Evolutionary conservation across 2,797 vertebrate species (phyloP), one percentile per base, ranked within the genome.

Genomic region (Schizopygopsis malacanthus): DNA sequence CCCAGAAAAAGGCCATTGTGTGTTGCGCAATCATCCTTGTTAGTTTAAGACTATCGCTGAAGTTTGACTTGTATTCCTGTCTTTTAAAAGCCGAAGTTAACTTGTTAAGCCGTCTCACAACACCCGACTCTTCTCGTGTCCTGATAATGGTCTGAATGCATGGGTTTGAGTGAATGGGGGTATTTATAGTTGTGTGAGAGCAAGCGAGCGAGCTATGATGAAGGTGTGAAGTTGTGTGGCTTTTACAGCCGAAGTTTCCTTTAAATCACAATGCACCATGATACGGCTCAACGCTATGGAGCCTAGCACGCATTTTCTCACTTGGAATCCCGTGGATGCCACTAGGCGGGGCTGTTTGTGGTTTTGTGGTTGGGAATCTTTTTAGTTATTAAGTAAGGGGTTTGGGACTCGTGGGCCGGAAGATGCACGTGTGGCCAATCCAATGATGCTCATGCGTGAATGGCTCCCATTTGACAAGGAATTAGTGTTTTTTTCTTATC

Each of bases 141-240:
- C 67, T 81, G 73, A 25, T 15, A 39, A 76, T 86, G 78, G 77
- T 52, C 82, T 88, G 78, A 86, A 87, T 87, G 87, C 71, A 7
- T 79, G 72, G 79, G 77, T 86, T 85, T 70, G 83, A 86, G 65
- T 88, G 77, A 83, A 80, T 83, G 69, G 18, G 28, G 22, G 76
- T 88, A 90, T 91, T 89, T 91, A 91, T 91, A 90, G 85, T 82
- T 83, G 79, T 77, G 75, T 20, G 86, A 72, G 63, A 79, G 84
- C 18, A 20, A 82, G 69, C 69, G 54, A 79, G 84, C 18, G 13
- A 82, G 69, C 69, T 73, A 39, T 84, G 86, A 87, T 80, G 52
- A 78, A 90, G 87, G 91, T 91, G 91, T 90, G 89, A 92, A 89
- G 20, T 54, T 81, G 77, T 90, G 89, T 90, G 89, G 89, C 82